Evolutionary conservation across 2,797 vertebrate species (phyloP), one percentile per base, ranked within the genome.

Genomic region (Myotis vivesi): DNA sequence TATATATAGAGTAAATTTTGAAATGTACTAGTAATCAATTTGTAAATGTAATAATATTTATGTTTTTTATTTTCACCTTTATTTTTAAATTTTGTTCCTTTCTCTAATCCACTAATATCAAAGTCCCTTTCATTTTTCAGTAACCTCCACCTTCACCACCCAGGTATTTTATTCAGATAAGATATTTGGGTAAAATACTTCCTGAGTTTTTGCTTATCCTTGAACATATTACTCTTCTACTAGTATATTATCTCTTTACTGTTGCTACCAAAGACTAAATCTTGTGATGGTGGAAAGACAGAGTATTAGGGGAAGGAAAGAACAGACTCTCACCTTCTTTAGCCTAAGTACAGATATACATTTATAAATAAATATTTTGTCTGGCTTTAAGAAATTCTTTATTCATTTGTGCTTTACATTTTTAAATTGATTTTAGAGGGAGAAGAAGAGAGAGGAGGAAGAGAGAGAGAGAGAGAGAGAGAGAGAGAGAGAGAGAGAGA

Each of bases 301-400:
- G 30, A 62, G 5, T 55, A 15, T 49, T 44, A 23, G 25, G 19
- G 5, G 30, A 28, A 87, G 82, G 66, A 69, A 68, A 84, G 12
- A 69, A 33, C 30, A 33, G 6, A 6, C 19, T 84, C 13, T 19
- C 6, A n/a, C 33, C 57, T 90, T 76, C 25, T 80, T 80, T 53
- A 71, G 25, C 23, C 20, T 73, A 51, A 53, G 2, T 5, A 53
- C 17, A 33, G 57, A 11, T 51, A 80, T 80, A 28, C 6, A 17
- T 84, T 89, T 94, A 75, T 64, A n/a, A 80, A 72, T 2, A 53
- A 68, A 44, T 71, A 94, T 66, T 66, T 88, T 66, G n/a, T 19
- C 33, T 83, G 15, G 6, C 19, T 87, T 80, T 84, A 66, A 84
- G 38, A 28, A 75, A 55, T 66, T 93, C 4, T 28, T 8, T 87